These are phyloP conservation scores for Nasonia oneida DNA, from an alignment of 2,888 invertebrate genomes.

Conservation along the genomic window DNA sequence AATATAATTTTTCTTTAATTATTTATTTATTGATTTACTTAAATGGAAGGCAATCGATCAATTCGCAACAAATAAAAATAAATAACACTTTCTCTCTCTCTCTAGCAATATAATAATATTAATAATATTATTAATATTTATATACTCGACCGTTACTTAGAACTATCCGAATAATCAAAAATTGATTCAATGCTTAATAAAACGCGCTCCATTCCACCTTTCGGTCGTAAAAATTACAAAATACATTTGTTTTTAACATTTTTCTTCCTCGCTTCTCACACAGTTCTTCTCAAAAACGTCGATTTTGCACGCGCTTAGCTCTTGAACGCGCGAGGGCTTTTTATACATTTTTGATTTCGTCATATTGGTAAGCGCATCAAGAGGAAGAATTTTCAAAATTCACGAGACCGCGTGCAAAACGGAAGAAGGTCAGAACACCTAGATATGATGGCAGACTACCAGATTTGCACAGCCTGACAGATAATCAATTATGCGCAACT, in stretches of 20 bases:
- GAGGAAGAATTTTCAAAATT: conserved; percentile 41
- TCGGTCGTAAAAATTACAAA: conserved; percentile 70
- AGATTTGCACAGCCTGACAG: conserved; percentile 78
- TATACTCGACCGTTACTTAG: conserved; percentile 74
- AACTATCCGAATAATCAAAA: conserved; percentile 74
- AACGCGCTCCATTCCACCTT: conserved; percentile 66
- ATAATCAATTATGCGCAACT: conserved; percentile 73
- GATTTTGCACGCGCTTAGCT: conserved; percentile 42
- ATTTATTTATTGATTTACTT: conserved; percentile 78
- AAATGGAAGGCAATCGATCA: conserved; percentile 79
- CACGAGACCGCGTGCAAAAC: conserved; percentile 38
- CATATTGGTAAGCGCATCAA: conserved; percentile 2
- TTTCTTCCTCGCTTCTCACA: conserved; percentile 42
- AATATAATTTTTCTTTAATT: conserved; percentile 34
- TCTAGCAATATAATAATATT: conserved; percentile 75
- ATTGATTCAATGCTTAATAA: conserved; percentile 76
- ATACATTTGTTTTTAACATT: conserved; percentile 67
- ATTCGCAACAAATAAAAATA: conserved; percentile 79
- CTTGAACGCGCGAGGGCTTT: conserved; percentile 10
- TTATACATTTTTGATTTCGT: conserved; percentile 16
- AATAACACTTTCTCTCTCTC: conserved; percentile 77
- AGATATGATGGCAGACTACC: conserved; percentile 71
- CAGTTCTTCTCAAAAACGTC: conserved; percentile 17
- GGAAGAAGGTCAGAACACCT: conserved; percentile 59
- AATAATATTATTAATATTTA: conserved; percentile 64